Base-by-base conservation (phyloP, 2,888 invertebrate species). In the Biston stratarius region DNA sequence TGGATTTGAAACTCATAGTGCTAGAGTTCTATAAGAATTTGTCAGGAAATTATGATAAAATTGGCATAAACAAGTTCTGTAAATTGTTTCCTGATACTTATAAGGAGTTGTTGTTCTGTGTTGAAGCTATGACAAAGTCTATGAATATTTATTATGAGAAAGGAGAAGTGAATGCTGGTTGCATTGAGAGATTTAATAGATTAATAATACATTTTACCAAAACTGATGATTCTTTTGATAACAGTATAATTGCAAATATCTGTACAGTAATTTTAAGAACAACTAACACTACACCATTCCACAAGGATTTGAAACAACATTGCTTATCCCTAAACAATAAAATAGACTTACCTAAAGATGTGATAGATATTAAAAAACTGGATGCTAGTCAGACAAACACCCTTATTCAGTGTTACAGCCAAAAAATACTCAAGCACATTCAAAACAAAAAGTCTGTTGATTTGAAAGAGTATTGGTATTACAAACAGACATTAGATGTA, bases 1-100 rank as follows among this genome's bases (percentile, higher is more conserved):
- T 85, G n/a, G 86, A 91, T 75, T 64, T 94, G 24, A 94, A 94
- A 77, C 72, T 90, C 12, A 65, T 69, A 15, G 80, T 85, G 24
- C 69, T 94, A 0, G 83, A 79, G 45, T 94, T 94, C 75, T 94
- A 90, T 70, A 71, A 81, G 15, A 79, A 82, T 64, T 74, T 94
- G 15, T 84, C 92, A 10, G 73, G 36, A n/a, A 89, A 90, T 70
- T 87, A 83, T 70, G 81, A 86, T 67, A 72, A 83, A 74, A 74
- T 80, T 55, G 80, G 87, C 6, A 76, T 89, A 36, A 71, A 74
- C 42, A 83, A 75, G 59, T 90, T 91, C 69, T 69, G 77, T 34
- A 69, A 75, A 24, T 71, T 76, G 24, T 94, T 89, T 71, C 83
- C 86, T n/a, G 56, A 72, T 9, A 67, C 81, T 56, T 86, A 81